A percentile compares a stretch with the other conserved stretches of the same genome.
These are phyloP conservation scores for Florisuga fusca DNA, from an alignment of 2,797 vertebrate species.

Conservation along the genomic window DNA sequence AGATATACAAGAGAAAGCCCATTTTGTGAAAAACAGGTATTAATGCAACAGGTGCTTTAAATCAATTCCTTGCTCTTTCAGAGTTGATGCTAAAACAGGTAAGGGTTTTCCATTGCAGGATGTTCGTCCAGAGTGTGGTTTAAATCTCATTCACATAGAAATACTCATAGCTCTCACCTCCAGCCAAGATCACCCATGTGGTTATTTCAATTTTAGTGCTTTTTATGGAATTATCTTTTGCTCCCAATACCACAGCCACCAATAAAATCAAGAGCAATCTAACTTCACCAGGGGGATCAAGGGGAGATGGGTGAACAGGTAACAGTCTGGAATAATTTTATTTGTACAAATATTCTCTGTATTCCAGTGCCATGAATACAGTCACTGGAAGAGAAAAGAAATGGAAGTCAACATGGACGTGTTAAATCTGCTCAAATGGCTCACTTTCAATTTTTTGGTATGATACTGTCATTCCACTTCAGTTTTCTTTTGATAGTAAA, in stretches of 20 bases:
- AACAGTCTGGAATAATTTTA: neutral
- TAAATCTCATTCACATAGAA: constrained; percentile 3
- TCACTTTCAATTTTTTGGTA: neutral
- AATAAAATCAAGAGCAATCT: neutral
- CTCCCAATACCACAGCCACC: neutral
- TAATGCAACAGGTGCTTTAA: neutral
- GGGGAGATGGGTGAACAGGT: no score
- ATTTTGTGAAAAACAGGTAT: neutral
- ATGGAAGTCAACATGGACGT: neutral
- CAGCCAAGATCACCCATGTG: neutral
- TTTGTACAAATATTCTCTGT: neutral
- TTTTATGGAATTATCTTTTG: neutral
- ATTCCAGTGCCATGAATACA: neutral
- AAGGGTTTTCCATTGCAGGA: constrained; percentile 2
- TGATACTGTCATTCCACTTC: neutral
- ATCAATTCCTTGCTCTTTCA: neutral
- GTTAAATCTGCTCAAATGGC: neutral
- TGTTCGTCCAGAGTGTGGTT: neutral
- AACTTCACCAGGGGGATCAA: neutral
- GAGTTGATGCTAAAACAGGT: constrained; percentile 2
- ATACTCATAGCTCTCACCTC: neutral
- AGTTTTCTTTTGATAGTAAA: neutral
- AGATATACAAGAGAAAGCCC: neutral
- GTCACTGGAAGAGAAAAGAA: neutral
- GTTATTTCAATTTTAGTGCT: neutral